These are phyloP conservation scores for Hyposoter didymator DNA, from an alignment of 2,888 invertebrate species.

Conservation along the genomic window DNA sequence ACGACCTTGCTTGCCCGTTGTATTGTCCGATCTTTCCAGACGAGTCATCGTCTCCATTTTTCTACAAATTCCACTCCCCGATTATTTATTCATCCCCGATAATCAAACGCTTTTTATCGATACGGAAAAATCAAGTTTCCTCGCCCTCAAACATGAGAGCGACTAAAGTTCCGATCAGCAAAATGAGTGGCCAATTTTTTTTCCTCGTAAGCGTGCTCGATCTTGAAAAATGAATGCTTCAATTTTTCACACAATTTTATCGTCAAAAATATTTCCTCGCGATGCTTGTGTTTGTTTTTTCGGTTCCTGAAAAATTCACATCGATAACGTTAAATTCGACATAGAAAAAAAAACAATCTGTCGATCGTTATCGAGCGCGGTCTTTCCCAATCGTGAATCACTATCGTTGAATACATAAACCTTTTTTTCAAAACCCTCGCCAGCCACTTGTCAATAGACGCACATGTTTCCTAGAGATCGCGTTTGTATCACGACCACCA, in stretches of 20 bases:
- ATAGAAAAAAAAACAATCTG: neutral
- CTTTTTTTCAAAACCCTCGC: neutral
- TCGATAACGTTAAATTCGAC: neutral
- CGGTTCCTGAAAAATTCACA: neutral
- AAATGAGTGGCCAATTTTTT: neutral
- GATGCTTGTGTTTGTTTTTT: neutral
- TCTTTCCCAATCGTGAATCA: neutral
- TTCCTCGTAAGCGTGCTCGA: neutral
- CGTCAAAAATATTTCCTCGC: too few relatives aligned
- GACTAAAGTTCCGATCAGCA: neutral
- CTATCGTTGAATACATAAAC: neutral
- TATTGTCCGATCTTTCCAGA: neutral
- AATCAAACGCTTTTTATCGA: neutral
- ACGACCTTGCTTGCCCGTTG: neutral
- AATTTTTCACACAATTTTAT: too few relatives aligned
- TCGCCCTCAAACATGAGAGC: neutral
- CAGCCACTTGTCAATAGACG: neutral
- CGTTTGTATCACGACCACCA: neutral
- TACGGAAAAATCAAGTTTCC: neutral
- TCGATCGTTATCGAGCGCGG: neutral
- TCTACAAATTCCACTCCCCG: neutral
- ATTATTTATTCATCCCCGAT: neutral
- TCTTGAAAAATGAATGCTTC: neutral
- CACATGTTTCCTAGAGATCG: neutral
- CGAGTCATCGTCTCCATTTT: neutral